Percentiles rank a stretch among this genome's conserved stretches.
phyloP scores from a whole-genome alignment of 2,888 invertebrate genomes.

The Biston stratarius region DNA sequence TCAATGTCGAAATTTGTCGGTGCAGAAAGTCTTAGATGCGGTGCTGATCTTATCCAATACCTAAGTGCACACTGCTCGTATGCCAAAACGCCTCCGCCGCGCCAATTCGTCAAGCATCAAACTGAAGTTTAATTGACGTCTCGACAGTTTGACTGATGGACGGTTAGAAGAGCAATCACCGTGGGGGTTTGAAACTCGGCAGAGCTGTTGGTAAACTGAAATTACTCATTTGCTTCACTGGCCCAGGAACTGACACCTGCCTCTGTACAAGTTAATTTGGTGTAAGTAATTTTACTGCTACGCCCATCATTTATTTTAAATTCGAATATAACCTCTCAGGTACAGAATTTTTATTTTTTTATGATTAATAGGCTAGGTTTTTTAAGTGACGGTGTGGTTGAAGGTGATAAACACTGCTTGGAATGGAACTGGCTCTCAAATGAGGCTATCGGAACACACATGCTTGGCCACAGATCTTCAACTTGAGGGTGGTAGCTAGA shows the following conservation, averaged over 20 bases:
- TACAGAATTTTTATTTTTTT: no score
- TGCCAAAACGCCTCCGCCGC: conserved; percentile 7
- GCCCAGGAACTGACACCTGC: background rate
- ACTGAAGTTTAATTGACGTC: conserved; percentile 12
- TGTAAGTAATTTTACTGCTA: background rate
- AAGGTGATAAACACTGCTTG: no score
- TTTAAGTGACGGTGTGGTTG: no score
- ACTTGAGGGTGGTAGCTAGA: no score
- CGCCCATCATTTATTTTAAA: no score
- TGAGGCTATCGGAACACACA: no score
- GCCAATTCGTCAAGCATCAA: conserved; percentile 6
- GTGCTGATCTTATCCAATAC: background rate
- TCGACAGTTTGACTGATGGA: conserved; percentile 14
- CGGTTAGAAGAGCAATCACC: conserved; percentile 11
- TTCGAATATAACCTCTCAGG: background rate
- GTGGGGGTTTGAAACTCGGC: conserved; percentile 7
- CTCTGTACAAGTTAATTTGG: background rate
- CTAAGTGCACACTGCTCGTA: background rate
- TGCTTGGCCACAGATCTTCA: background rate
- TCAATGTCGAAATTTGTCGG: no score
- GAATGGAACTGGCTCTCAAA: no score
- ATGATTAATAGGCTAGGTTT: no score
- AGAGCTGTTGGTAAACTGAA: conserved; percentile 12
- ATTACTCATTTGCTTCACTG: background rate
- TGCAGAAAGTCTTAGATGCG: background rate